These are phyloP conservation scores for Pelobates fuscus DNA, from an alignment of 2,113 vertebrate genomes.

Conservation along the genomic window DNA sequence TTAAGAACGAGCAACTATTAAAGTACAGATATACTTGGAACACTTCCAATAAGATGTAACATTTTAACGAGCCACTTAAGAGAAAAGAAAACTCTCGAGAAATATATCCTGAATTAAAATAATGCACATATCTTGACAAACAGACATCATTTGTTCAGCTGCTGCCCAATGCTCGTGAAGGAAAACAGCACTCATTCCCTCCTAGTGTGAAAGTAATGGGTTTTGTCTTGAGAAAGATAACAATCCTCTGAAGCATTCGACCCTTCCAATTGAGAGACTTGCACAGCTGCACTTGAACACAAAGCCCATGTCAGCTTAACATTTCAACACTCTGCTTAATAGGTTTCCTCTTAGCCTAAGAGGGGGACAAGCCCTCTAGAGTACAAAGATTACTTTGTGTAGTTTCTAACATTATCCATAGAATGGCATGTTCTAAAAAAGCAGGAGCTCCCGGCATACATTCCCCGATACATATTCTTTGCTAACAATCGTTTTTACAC, in stretches of 20 bases:
- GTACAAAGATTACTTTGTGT: constrained; percentile 41
- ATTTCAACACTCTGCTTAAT: constrained; percentile 63
- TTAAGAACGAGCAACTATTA: not conserved
- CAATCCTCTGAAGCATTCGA: constrained; percentile 59
- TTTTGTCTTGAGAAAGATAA: constrained; percentile 63
- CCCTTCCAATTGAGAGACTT: constrained; percentile 56
- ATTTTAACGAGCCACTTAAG: not conserved
- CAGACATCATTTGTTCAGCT: constrained; percentile 30
- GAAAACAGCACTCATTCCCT: constrained; percentile 57
- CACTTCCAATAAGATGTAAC: not conserved
- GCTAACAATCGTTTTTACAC: not conserved
- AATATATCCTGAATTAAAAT: constrained; percentile 7
- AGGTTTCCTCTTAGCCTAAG: constrained; percentile 66
- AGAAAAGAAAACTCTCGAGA: not conserved
- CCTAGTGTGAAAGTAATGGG: constrained; percentile 60
- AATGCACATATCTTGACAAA: constrained; percentile 20
- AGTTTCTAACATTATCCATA: constrained; percentile 12
- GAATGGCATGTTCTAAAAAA: not conserved
- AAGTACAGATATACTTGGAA: constrained; percentile 14
- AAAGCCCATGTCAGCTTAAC: constrained; percentile 57
- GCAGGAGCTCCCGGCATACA: not conserved
- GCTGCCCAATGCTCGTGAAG: constrained; percentile 47
- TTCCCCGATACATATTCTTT: not conserved
- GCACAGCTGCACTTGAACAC: constrained; percentile 55
- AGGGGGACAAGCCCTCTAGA: constrained; percentile 34